Conservation (phyloP, 2,113 vertebrate species). For the Tetrao urogallus region DNA sequence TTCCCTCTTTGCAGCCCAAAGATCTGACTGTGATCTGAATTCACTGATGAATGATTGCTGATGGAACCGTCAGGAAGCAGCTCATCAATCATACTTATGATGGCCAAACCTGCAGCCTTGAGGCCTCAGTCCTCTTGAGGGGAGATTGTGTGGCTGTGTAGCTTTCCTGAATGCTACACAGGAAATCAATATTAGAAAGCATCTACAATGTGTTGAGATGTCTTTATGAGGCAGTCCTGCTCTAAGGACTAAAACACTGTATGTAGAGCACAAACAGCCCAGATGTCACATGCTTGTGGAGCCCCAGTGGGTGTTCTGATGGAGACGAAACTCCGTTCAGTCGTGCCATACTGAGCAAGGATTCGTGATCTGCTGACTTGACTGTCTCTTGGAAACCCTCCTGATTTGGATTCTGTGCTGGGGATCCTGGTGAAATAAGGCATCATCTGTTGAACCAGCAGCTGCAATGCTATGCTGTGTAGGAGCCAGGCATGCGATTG, state of each 20-base stretch:
- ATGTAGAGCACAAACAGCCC: accelerated
- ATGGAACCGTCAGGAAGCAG: neutral
- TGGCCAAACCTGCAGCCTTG: neutral
- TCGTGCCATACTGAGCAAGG: neutral
- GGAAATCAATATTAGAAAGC: neutral
- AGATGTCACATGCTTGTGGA: neutral
- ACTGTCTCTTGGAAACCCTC: neutral
- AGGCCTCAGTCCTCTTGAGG: neutral
- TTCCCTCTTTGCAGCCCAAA: accelerated
- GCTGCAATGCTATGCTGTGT: neutral
- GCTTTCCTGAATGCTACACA: neutral
- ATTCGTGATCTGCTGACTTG: neutral
- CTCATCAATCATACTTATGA: neutral
- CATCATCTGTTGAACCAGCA: neutral
- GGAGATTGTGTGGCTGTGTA: neutral
- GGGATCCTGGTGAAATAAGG: neutral
- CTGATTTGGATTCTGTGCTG: neutral
- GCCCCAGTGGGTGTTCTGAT: neutral
- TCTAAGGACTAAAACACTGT: neutral
- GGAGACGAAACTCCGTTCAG: neutral
- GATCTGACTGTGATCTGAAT: neutral
- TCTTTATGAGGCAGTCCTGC: neutral
- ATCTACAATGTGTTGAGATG: neutral
- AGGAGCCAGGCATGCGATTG: neutral
- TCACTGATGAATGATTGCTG: accelerated